Evolutionary conservation across 2,888 invertebrate genomes (phyloP).

Genomic region (Hypsopygia costalis): DNA sequence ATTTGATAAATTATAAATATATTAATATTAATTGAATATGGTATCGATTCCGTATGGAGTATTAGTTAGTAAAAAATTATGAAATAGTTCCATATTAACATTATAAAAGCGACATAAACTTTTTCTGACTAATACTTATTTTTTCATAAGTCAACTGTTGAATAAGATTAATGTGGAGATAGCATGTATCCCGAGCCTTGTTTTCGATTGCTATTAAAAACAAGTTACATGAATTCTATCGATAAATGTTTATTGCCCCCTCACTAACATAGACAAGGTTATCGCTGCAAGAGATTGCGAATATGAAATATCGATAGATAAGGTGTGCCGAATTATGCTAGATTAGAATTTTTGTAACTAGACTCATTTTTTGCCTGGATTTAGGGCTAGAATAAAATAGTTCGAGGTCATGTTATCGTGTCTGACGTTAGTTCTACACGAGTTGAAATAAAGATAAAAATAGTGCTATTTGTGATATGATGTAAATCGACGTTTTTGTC

Average conservation of each 20-base stretch:
- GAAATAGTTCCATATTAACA: too few relatives aligned
- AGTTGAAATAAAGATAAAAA: not conserved
- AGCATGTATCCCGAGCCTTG: too few relatives aligned
- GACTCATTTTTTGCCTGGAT: slow-evolving; percentile 22
- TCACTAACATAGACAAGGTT: slow-evolving; percentile 63
- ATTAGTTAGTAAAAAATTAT: too few relatives aligned
- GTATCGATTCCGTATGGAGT: too few relatives aligned
- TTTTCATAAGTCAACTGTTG: too few relatives aligned
- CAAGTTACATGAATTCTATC: slow-evolving; percentile 10
- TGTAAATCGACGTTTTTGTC: too few relatives aligned
- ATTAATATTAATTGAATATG: too few relatives aligned
- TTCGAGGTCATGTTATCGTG: slow-evolving; percentile 3
- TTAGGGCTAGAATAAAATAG: slow-evolving; percentile 10
- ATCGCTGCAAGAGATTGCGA: slow-evolving; percentile 69
- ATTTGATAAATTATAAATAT: too few relatives aligned
- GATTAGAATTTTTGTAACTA: slow-evolving; percentile 38
- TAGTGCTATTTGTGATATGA: not conserved
- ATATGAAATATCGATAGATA: slow-evolving; percentile 59
- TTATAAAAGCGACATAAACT: too few relatives aligned
- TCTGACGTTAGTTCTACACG: not conserved
- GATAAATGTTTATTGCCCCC: slow-evolving; percentile 27
- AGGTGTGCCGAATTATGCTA: slow-evolving; percentile 60
- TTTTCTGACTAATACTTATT: too few relatives aligned
- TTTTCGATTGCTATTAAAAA: too few relatives aligned
- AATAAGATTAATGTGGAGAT: too few relatives aligned